Conservation (phyloP, 2,797 vertebrate genomes). For the Enteromius anoplus region DNA sequence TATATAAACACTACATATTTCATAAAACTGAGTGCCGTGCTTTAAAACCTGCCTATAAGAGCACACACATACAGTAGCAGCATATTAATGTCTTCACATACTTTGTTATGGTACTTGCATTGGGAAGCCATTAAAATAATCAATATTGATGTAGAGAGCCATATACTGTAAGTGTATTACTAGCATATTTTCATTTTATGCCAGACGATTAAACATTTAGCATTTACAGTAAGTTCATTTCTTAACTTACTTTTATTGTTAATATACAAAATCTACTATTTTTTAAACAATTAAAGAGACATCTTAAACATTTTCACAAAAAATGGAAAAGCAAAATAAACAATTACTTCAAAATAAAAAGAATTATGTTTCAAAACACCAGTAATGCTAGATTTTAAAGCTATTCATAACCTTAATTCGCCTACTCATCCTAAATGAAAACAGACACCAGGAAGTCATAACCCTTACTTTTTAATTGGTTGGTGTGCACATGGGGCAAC, state of each 20-base stretch:
- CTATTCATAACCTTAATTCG: not conserved
- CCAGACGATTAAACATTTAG: conserved; percentile 4
- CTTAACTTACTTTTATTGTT: not conserved
- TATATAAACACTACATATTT: not conserved
- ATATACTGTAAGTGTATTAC: not conserved
- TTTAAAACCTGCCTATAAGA: not conserved
- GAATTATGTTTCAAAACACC: not conserved
- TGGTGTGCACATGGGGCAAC: conserved; percentile 56
- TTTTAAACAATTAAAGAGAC: too few relatives aligned
- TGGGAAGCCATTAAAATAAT: conserved; percentile 3
- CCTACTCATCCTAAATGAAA: conserved; percentile 58
- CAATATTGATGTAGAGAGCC: conserved; percentile 8
- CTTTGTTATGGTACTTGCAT: conserved; percentile 6
- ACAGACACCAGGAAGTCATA: conserved; percentile 71
- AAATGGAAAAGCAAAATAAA: not conserved
- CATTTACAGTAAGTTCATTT: not conserved
- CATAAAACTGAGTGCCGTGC: not conserved
- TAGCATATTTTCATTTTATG: not conserved
- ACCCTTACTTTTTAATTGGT: conserved; percentile 84
- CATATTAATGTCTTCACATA: conserved; percentile 4
- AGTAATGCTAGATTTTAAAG: conserved; percentile 3
- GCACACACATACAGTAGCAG: not conserved
- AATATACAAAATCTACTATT: not conserved
- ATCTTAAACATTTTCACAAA: not conserved
- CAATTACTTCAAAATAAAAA: not conserved